Evolutionary conservation across 1,140 invertebrate genomes (phyloP).

Genomic region (Diabrotica virgifera): DNA sequence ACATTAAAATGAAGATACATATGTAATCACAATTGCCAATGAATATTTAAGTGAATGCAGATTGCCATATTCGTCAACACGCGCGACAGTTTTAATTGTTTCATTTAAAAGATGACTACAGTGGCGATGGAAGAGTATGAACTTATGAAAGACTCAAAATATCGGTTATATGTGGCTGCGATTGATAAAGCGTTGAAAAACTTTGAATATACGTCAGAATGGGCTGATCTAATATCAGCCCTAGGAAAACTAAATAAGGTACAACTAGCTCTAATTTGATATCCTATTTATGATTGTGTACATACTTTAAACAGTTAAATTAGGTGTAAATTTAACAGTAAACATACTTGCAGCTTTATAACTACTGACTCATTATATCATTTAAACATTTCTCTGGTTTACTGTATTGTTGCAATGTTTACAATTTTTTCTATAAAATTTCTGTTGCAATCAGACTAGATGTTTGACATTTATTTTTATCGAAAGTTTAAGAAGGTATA

Average conservation of each 20-base stretch:
- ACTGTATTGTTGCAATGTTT: too few relatives aligned
- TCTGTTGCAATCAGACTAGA: too few relatives aligned
- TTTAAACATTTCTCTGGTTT: too few relatives aligned
- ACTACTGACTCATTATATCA: too few relatives aligned
- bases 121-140: conserved; percentile 65
- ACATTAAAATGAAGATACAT: background rate
- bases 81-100: background rate
- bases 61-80: background rate
- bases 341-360: too few relatives aligned
- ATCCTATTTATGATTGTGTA: conserved; percentile 1
- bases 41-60: background rate
- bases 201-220: conserved; percentile 94
- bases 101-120: conserved; percentile 38
- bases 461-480: too few relatives aligned
- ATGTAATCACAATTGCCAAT: background rate
- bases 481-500: too few relatives aligned
- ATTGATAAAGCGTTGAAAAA: conserved; percentile 89
- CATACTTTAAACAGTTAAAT: too few relatives aligned
- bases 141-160: conserved; percentile 74
- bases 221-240: conserved; percentile 92
- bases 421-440: too few relatives aligned
- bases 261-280: conserved; percentile 25
- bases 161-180: conserved; percentile 71
- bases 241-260: conserved; percentile 92
- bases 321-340: too few relatives aligned